A percentile compares a stretch with the other conserved stretches of the same genome.
These are phyloP conservation scores for Baronia brevicornis DNA, from an alignment of 2,888 invertebrate genomes.

Conservation along the genomic window DNA sequence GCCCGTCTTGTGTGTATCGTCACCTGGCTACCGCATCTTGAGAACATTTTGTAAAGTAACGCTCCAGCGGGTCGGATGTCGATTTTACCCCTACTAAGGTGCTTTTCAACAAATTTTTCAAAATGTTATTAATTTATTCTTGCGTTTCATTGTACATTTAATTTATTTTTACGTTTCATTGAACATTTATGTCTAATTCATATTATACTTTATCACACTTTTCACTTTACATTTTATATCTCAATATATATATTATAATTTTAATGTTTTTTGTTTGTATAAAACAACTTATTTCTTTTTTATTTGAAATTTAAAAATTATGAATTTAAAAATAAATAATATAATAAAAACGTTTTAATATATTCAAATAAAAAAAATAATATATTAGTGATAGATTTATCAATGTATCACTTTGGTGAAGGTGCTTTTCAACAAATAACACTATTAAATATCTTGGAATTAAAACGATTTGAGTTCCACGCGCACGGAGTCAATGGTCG, in stretches of 20 bases:
- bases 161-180: constrained; percentile 1
- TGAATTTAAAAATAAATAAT: neutral
- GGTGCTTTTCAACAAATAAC: no score
- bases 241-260: no score
- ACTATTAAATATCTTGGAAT: no score
- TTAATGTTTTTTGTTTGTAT: no score
- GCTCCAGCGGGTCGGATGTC: constrained; percentile 7
- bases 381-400: neutral
- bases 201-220: neutral
- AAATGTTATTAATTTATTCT: neutral
- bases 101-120: neutral
- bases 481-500: no score
- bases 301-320: neutral
- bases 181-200: neutral
- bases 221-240: no score
- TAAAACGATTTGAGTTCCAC: no score
- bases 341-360: neutral
- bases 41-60: constrained; percentile 11
- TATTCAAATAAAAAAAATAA: neutral
- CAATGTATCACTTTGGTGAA: no score
- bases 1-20: no score
- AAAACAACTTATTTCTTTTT: neutral
- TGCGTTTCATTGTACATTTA: neutral
- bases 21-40: constrained; percentile 10
- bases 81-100: constrained; percentile 1